Base-by-base conservation (phyloP, 2,888 invertebrate genomes). In the Germaria angustata region DNA sequence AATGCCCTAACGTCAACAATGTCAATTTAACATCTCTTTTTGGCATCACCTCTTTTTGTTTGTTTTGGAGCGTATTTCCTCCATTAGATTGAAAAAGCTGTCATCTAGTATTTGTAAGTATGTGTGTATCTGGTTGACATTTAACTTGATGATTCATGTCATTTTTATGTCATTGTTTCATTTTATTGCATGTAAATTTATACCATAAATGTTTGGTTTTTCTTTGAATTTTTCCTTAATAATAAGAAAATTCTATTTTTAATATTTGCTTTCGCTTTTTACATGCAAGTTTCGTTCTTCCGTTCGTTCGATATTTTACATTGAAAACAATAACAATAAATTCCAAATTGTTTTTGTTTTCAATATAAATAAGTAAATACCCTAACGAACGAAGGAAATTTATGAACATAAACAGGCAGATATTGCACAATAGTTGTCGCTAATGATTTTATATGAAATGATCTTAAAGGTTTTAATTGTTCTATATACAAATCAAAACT, bases 101-200 rank as follows among this genome's bases (percentile, higher is more conserved):
- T n/a, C n/a, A n/a, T n/a, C n/a, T n/a, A n/a, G n/a, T n/a, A 28
- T 5, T 28, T 51, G 32, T 32, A 13, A 13, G 24, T 32, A 5
- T 68, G 17, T 39, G 13, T 17, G 13, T 55, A 72, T 73, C 81
- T 55, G 15, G 63, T 71, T 83, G 78, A 49, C 82, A 84, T 84
- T 73, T 61, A 55, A 68, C 39, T 73, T 75, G 68, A 75, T 73
- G 73, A 72, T 63, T 76, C 66, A 46, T 66, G 63, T 72, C 78
- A 73, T 69, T 49, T 77, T 75, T 61, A 75, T 79, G 78, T 76
- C 63, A 71, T 77, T 80, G 53, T 75, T 39, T 51, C 11, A n/a
- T 51, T 59, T 72, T 59, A 41, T n/a, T n/a, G n/a, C n/a, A n/a
- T 51, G 65, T 53, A 41, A 59, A 41, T 84, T 65, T 66, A 22